Evolutionary conservation across 2,888 invertebrate species (phyloP), one percentile per base, ranked within the genome.

Genomic region (Tetheella fluctuosa): DNA sequence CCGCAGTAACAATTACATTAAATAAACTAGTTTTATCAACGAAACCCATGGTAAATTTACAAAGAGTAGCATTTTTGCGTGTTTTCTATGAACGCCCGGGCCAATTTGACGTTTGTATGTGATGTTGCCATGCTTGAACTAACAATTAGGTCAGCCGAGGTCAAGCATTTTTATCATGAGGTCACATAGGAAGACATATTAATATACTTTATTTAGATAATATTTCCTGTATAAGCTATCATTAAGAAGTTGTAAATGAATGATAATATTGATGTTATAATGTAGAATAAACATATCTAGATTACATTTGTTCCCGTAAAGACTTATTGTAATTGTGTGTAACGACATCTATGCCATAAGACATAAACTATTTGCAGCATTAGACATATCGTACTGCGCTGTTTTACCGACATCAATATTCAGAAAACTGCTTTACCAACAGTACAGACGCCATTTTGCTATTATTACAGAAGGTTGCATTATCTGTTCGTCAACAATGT

Each of bases 401-500:
- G 77, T 59, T 80, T 74, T 64, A 81, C 69, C 83, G 70, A 77
- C 74, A 48, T 20, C 54, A 48, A 67, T 61, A 61, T 55, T 37
- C 65, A 53, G 37, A 23, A 61, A 62, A 67, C 83, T 82, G 79
- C 63, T 82, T 84, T 80, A 83, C 75, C 81, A 73, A 81, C 80
- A 76, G 71, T 75, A 79, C 76, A 77, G 79, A 85, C 90, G 93
- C 93, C 93, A 93, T 93, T 91, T 93, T 93, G 89, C 86, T 86
- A 90, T 83, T 86, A 88, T 86, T 86, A 85, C 85, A 83, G 80
- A 79, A 86, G 87, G 88, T 86, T 90, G 89, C 89, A 85, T 86
- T 91, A 90, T 86, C 86, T 86, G 77, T 84, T 89, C 89, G 86
- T 90, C 91, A 92, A 93, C 91, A 92, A 91, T 91, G 91, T 91